Percentiles rank a stretch among this genome's conserved stretches.
Evolutionary conservation across 2,113 vertebrate species (phyloP).

Genomic region (Cathartes aura): DNA sequence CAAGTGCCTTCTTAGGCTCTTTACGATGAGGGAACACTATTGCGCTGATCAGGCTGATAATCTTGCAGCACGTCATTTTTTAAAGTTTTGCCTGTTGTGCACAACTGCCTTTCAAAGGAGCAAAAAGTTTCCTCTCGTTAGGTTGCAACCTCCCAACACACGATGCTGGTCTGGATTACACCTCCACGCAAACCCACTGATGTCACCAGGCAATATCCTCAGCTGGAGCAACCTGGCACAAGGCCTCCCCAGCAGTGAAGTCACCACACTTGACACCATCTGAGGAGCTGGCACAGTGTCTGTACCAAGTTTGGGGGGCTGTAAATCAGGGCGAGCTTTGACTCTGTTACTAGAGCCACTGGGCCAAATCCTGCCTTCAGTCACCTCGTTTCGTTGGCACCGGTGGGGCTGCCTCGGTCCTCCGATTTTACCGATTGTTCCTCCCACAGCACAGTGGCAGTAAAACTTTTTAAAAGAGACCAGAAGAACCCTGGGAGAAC

Average conservation of each 20-base stretch:
- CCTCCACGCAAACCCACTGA: not conserved
- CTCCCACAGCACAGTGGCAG: not conserved
- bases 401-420: not conserved
- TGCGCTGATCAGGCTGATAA: rapidly evolving
- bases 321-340: not conserved
- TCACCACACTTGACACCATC: not conserved
- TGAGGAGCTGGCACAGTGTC: not conserved
- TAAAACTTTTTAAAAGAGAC: not conserved
- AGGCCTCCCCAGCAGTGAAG: not conserved
- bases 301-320: not conserved
- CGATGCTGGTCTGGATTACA: not conserved
- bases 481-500: not conserved
- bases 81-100: not conserved
- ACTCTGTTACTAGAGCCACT: not conserved
- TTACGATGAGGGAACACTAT: not conserved
- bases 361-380: not conserved
- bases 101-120: not conserved
- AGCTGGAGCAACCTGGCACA: not conserved
- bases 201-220: not conserved
- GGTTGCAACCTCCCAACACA: not conserved
- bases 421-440: not conserved
- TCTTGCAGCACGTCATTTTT: not conserved
- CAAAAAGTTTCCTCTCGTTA: not conserved
- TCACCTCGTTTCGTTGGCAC: not conserved
- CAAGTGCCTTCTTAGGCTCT: not conserved